Evolutionary conservation across 1,140 invertebrate genomes (phyloP).

Genomic region (Philotrypesis tridentata): DNA sequence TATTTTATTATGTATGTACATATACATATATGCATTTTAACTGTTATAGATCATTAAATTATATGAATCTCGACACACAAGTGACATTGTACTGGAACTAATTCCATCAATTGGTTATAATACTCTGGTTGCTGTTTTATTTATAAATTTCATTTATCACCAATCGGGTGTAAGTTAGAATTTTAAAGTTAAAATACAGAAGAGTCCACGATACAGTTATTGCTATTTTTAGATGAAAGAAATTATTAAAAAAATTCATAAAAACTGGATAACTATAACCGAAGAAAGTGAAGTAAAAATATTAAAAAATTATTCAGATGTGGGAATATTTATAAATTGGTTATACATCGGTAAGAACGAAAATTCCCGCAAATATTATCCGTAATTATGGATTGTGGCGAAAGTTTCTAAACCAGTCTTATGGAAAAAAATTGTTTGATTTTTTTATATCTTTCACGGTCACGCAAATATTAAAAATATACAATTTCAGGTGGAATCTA

Average conservation of each 20-base stretch:
- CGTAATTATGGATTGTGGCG: background rate
- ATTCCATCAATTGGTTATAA: background rate
- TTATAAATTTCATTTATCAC: background rate
- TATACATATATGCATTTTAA: too few relatives aligned
- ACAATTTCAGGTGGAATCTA: background rate
- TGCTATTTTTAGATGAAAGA: background rate
- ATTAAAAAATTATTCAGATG: background rate
- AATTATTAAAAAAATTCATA: background rate
- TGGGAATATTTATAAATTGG: background rate
- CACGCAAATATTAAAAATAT: background rate
- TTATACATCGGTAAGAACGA: slow-evolving; percentile 7
- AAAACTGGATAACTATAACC: slow-evolving; percentile 2
- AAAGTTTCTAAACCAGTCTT: too few relatives aligned
- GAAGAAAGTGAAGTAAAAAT: slow-evolving; percentile 20
- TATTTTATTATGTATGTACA: too few relatives aligned
- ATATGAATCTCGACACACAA: background rate
- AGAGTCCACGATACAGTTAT: background rate
- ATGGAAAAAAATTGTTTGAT: too few relatives aligned
- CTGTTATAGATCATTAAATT: background rate
- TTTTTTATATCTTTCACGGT: too few relatives aligned
- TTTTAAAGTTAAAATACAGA: background rate
- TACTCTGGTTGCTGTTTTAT: background rate
- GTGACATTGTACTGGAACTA: background rate
- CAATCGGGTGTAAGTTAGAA: background rate
- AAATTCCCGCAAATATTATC: background rate